Conservation (phyloP, 2,888 invertebrate species). For the Congeria kusceri region DNA sequence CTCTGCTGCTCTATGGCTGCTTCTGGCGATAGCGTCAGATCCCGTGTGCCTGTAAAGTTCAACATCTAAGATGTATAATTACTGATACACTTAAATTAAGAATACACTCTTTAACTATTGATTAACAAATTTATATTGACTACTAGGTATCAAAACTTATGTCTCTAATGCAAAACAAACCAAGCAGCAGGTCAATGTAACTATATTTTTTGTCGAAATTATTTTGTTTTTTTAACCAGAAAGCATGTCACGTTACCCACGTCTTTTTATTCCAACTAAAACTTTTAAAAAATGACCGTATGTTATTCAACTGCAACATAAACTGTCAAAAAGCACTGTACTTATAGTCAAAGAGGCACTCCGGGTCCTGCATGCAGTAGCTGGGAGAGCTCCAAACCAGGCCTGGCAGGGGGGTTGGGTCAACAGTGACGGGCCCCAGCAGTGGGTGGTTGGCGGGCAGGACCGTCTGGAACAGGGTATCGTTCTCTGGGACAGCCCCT, state of each 20-base stretch:
- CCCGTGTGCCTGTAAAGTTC: conserved; percentile 28
- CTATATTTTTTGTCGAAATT: too few species aligned
- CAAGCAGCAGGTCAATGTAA: too few species aligned
- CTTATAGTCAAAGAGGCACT: conserved; percentile 39
- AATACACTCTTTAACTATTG: too few species aligned
- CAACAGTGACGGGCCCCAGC: conserved; percentile 39
- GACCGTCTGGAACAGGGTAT: conserved; percentile 50
- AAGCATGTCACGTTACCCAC: too few species aligned
- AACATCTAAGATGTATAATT: not conserved
- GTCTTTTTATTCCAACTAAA: too few species aligned
- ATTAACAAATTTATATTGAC: too few species aligned
- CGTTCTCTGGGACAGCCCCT: conserved; percentile 73
- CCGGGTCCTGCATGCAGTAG: not conserved
- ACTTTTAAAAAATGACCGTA: too few species aligned
- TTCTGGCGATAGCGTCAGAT: conserved; percentile 23
- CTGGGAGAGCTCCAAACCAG: not conserved
- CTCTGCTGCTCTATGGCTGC: conserved; percentile 20
- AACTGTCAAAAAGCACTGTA: too few species aligned
- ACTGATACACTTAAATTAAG: not conserved
- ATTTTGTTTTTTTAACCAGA: too few species aligned
- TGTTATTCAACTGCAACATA: too few species aligned
- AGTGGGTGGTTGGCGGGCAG: conserved; percentile 35
- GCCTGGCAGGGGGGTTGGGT: conserved; percentile 26
- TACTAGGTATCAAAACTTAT: too few species aligned
- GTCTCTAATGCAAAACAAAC: too few species aligned